Percentiles rank a stretch among this genome's conserved stretches.
phyloP scores from a whole-genome alignment of 2,888 invertebrate species.

The Arctia plantaginis region DNA sequence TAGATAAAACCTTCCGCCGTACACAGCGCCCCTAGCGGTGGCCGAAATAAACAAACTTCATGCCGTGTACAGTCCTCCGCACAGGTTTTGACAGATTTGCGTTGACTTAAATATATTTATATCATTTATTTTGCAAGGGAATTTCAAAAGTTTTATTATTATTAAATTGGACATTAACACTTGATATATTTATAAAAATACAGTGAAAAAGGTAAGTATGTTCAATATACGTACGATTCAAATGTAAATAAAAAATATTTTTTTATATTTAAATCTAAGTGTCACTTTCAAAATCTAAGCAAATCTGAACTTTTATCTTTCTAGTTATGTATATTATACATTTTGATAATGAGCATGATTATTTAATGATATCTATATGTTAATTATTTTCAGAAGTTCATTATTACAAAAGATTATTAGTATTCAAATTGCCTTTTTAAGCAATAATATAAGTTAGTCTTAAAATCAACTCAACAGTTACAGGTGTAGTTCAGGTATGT shows the following conservation, averaged over 20 bases:
- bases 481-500: too few relatives aligned
- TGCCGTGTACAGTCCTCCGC: constrained; percentile 76
- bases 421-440: not conserved
- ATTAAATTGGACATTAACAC: not conserved
- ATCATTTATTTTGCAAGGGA: constrained; percentile 49
- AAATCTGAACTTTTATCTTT: not conserved
- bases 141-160: constrained; percentile 3
- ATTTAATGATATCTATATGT: not conserved
- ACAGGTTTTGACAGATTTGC: constrained; percentile 62
- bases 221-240: not conserved
- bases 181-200: too few relatives aligned
- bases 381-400: not conserved
- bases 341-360: not conserved
- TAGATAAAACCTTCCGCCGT: constrained; percentile 87
- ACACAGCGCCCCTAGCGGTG: constrained; percentile 79
- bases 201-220: not conserved
- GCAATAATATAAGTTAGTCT: not conserved
- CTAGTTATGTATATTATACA: not conserved
- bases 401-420: not conserved
- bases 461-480: not conserved
- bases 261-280: not conserved
- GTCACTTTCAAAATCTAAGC: not conserved
- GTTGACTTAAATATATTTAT: constrained; percentile 38
- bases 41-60: constrained; percentile 78
- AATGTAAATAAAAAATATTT: not conserved